A percentile compares a stretch with the other conserved stretches of the same genome.
Conservation (phyloP, 2,113 vertebrate species). For the Lophura nycthemera region DNA sequence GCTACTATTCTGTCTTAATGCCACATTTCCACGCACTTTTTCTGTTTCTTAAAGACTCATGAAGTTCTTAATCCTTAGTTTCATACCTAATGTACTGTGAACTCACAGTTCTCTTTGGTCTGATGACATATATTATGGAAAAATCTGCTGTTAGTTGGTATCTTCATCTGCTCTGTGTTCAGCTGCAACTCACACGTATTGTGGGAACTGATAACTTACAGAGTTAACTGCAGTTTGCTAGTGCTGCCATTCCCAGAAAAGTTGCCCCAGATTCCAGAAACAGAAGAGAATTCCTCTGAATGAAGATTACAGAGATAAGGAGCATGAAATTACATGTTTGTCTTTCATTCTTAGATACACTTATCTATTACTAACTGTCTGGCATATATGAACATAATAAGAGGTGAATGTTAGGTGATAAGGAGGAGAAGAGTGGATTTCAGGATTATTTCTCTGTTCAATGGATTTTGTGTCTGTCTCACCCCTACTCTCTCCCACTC, state of each 20-base stretch:
- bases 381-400: conserved; percentile 61
- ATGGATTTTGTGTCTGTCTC: not conserved
- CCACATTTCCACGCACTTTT: not conserved
- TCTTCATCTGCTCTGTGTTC: conserved; percentile 53
- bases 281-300: conserved; percentile 51
- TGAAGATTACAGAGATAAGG: conserved; percentile 52
- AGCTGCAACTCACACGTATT: not conserved
- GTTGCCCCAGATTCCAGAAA: conserved; percentile 40
- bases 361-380: conserved; percentile 62
- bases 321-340: conserved; percentile 35
- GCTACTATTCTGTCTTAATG: not conserved
- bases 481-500: not conserved
- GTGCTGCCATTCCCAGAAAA: not conserved
- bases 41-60: conserved; percentile 16
- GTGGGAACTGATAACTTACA: conserved; percentile 1
- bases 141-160: not conserved
- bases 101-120: conserved; percentile 28
- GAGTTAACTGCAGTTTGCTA: not conserved
- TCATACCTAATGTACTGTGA: not conserved
- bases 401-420: conserved; percentile 40
- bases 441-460: conserved; percentile 53
- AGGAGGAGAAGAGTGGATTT: conserved; percentile 54
- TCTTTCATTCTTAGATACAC: not conserved
- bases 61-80: conserved; percentile 19
- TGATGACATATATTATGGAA: conserved; percentile 3